Percentiles rank a stretch among this genome's conserved stretches.
These are phyloP conservation scores for Dioctria rufipes DNA, from an alignment of 2,888 invertebrate genomes.

Conservation along the genomic window DNA sequence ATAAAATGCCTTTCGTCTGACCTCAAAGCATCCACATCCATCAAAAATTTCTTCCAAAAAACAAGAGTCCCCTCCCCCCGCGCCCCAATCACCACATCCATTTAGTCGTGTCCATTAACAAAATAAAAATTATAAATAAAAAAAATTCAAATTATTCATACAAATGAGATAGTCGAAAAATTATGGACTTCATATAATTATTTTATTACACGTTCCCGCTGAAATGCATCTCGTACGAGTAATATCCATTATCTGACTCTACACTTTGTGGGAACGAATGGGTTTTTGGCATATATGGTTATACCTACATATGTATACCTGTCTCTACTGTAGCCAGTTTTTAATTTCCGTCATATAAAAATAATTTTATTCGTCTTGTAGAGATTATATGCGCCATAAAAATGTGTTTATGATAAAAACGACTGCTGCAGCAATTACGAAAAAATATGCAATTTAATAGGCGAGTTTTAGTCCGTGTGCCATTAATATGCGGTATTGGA, in stretches of 20 bases:
- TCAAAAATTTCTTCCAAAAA: conserved; percentile 20
- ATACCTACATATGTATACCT: too few relatives aligned
- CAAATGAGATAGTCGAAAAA: conserved; percentile 46
- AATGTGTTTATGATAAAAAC: conserved; percentile 53
- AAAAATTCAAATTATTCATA: conserved; percentile 38
- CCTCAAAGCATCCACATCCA: conserved; percentile 38
- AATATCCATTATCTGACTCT: background rate
- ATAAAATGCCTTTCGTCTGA: conserved; percentile 26
- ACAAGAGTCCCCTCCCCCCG: background rate
- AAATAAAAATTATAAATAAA: background rate
- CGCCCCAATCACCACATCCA: too few relatives aligned
- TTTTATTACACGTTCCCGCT: conserved; percentile 39
- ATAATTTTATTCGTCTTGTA: conserved; percentile 50
- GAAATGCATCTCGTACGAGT: conserved; percentile 1
- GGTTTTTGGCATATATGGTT: conserved; percentile 3
- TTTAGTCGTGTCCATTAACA: background rate
- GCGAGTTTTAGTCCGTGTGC: background rate
- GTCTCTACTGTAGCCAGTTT: conserved; percentile 6
- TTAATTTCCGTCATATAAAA: conserved; percentile 50
- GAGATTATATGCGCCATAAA: conserved; percentile 50
- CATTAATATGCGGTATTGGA: background rate
- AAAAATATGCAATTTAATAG: conserved; percentile 51
- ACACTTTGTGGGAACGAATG: conserved; percentile 3
- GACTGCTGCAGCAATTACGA: conserved; percentile 46
- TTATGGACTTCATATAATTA: conserved; percentile 54